phyloP scores from a whole-genome alignment of 2,888 invertebrate genomes.

The Tanytarsus gracilentus region DNA sequence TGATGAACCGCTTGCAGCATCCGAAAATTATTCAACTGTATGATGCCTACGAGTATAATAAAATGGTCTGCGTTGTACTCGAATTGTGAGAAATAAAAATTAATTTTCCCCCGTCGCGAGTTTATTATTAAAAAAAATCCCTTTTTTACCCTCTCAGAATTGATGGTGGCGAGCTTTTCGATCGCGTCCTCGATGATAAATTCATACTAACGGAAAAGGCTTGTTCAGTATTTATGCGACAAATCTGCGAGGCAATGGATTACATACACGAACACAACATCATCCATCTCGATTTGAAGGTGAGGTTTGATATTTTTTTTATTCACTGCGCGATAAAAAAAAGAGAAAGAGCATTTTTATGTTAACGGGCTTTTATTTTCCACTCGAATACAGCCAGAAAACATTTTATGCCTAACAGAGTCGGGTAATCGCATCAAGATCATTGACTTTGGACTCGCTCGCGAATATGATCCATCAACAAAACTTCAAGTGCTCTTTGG shows the following conservation, averaged over 20 bases:
- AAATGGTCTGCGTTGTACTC: constrained; percentile 91
- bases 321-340: no score
- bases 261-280: constrained; percentile 95
- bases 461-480: constrained; percentile 84
- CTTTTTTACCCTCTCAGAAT: constrained; percentile 59
- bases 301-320: no score
- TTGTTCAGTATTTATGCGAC: constrained; percentile 93
- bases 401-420: constrained; percentile 91
- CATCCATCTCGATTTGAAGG: constrained; percentile 91
- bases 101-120: neutral
- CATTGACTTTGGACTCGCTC: constrained; percentile 95
- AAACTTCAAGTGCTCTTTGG: constrained; percentile 91
- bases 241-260: constrained; percentile 95
- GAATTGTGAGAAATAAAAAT: constrained; percentile 74
- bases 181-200: constrained; percentile 96
- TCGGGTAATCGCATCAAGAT: constrained; percentile 98
- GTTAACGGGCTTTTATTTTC: no score
- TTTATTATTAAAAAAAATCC: constrained; percentile 28
- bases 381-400: constrained; percentile 63
- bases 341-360: no score
- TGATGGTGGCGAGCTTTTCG: constrained; percentile 96
- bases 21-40: constrained; percentile 93
- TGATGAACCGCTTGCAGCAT: constrained; percentile 91
- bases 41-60: constrained; percentile 90
- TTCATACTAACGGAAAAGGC: constrained; percentile 94